Evolutionary conservation across 2,888 invertebrate genomes (phyloP), one percentile per base, ranked within the genome.

Genomic region (Eretmocerus hayati): DNA sequence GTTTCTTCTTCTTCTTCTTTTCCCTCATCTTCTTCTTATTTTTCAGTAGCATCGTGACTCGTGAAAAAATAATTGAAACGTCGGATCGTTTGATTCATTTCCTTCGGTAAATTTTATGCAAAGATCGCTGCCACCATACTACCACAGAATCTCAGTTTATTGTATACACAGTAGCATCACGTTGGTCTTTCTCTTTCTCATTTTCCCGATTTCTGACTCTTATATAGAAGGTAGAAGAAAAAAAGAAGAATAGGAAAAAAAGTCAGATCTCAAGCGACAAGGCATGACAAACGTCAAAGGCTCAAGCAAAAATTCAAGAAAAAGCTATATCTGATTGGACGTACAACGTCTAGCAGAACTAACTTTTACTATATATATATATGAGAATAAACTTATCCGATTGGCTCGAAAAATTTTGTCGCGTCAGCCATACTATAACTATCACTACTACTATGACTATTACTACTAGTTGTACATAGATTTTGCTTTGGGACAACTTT

Each of bases 321-420:
- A 8, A 23, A 16, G 16, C 40, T 55, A 58, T 69, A 69, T 70
- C 67, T 66, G 69, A 69, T 69, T 67, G 68, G 68, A 66, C 63
- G 59, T 55, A 59, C 62, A 61, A 59, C 62, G 6, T 15, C 8
- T 20, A 13, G n/a, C n/a, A n/a, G n/a, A n/a, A n/a, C n/a, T n/a
- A n/a, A n/a, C n/a, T n/a, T n/a, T n/a, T n/a, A n/a, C n/a, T n/a
- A n/a, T n/a, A n/a, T n/a, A n/a, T n/a, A 22, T 56, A 62, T 63
- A 65, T 63, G 63, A 64, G 67, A 68, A 69, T 66, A 65, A 64
- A 69, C 67, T 69, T 71, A 70, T 69, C 67, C 68, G 69, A 69
- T 70, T 71, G 69, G 70, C 66, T 62, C 58, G 52, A 62, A 63
- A 65, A 62, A 65, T 66, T 69, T 62, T 55, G 63, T 59, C 62